Evolutionary conservation across 2,797 vertebrate species (phyloP), one percentile per base, ranked within the genome.

Genomic region (Micromesistius poutassou): DNA sequence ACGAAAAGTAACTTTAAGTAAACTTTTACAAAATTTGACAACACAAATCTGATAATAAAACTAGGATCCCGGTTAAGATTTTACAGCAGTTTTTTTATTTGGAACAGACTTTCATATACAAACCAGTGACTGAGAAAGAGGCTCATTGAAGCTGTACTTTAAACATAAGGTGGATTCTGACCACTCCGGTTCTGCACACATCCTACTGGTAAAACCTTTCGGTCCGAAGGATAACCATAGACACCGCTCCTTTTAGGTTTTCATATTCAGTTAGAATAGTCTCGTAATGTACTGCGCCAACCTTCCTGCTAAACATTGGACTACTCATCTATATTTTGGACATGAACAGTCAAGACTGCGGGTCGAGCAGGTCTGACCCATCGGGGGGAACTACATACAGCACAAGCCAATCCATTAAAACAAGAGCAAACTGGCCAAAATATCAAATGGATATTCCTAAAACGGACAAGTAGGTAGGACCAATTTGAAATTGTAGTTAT

Each of bases 101-200:
- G 86, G 86, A 93, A 92, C 93, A 93, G 90, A 92, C 81, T 91
- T 92, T 90, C 91, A 93, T 93, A 88, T 93, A 93, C 92, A 93
- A 93, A 93, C 93, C 93, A 93, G 92, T 92, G 93, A 93, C 90
- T 91, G 93, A 91, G 91, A 93, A 92, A 93, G 92, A 91, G 90
- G 92, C 92, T 93, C 91, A 91, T 91, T 85, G 88, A 92, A 86
- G 90, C 86, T 92, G 90, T 85, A 89, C 89, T 90, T 82, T 83
- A 86, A 86, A 83, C 85, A 80, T 71, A 71, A 71, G 77, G 80
- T 82, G 73, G 77, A 87, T 80, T 76, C 87, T 78, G 8, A 66
- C 62, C 36, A 25, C 75, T 75, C 77, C 78, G 14, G 38, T 82
- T 79, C 71, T 75, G 86, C 85, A 77, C 84, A 81, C 46, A 76